Conservation (phyloP, 2,113 vertebrate genomes). For the Symphodus melops region DNA sequence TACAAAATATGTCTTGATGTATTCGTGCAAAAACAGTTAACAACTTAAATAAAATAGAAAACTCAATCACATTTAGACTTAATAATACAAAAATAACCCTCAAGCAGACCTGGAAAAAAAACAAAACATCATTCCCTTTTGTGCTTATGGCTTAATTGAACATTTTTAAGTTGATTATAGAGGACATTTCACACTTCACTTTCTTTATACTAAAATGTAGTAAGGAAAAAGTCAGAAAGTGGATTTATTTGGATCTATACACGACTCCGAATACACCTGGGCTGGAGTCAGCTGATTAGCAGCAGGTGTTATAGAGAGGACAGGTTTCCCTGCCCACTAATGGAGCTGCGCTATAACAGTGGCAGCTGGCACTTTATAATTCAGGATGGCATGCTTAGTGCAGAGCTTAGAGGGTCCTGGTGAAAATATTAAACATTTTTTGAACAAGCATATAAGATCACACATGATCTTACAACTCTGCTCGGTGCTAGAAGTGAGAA, state of each 20-base stretch:
- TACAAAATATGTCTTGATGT: too few relatives aligned
- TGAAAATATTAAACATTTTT: slow-evolving; percentile 64
- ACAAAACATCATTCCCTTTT: too few relatives aligned
- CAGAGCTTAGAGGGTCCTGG: slow-evolving; percentile 36
- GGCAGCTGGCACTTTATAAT: slow-evolving; percentile 68
- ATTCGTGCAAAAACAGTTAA: too few relatives aligned
- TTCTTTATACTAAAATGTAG: neutral
- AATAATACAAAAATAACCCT: too few relatives aligned
- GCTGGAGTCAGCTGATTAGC: slow-evolving; percentile 51
- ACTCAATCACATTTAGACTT: too few relatives aligned
- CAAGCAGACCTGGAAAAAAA: too few relatives aligned
- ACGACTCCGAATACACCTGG: slow-evolving; percentile 22
- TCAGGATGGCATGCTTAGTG: slow-evolving; percentile 42
- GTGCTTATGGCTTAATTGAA: neutral
- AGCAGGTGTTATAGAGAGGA: slow-evolving; percentile 51
- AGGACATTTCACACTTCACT: neutral
- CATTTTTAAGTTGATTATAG: neutral
- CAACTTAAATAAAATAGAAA: too few relatives aligned
- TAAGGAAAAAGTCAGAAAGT: neutral
- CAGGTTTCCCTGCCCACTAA: slow-evolving; percentile 37
- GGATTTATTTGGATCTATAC: neutral
- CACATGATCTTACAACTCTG: slow-evolving; percentile 22
- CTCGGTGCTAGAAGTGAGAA: neutral
- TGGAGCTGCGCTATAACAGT: slow-evolving; percentile 39
- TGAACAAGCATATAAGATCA: slow-evolving; percentile 44